These are phyloP conservation scores for Leptinotarsa texana DNA, from an alignment of 1,140 invertebrate genomes.

Conservation along the genomic window DNA sequence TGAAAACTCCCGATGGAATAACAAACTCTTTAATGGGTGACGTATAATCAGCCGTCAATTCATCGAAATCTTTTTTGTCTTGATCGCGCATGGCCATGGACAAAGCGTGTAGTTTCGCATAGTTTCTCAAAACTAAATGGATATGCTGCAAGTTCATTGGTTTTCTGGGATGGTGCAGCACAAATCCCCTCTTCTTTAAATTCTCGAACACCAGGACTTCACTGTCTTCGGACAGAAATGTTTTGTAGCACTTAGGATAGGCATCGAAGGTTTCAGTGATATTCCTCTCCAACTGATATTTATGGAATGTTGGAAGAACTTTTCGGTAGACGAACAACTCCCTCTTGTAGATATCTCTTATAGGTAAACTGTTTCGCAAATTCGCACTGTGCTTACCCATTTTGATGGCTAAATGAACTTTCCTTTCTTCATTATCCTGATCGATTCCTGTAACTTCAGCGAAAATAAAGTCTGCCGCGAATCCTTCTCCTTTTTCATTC, in stretches of 20 bases:
- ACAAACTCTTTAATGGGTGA: neutral
- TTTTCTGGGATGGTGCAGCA: constrained; percentile 55
- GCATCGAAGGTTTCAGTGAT: constrained; percentile 39
- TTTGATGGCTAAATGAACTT: constrained; percentile 35
- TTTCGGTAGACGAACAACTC: constrained; percentile 12
- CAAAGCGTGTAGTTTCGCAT: constrained; percentile 60
- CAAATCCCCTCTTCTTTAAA: constrained; percentile 54
- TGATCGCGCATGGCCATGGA: constrained; percentile 57
- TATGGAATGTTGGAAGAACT: constrained; percentile 10
- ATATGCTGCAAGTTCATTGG: constrained; percentile 55
- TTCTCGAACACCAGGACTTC: constrained; percentile 63
- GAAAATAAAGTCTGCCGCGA: constrained; percentile 33
- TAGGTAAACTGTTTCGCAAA: neutral
- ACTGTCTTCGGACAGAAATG: constrained; percentile 49
- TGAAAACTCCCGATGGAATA: neutral
- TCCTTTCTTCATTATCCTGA: constrained; percentile 9
- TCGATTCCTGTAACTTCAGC: constrained; percentile 29
- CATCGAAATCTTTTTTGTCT: constrained; percentile 39
- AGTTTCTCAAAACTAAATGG: constrained; percentile 54
- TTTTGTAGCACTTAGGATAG: constrained; percentile 55
- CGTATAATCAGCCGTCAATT: neutral
- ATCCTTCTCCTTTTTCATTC: constrained; percentile 33
- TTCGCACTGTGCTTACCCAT: constrained; percentile 28
- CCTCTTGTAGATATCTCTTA: neutral
- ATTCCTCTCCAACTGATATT: constrained; percentile 24